Base-by-base conservation (phyloP, 2,797 vertebrate species). In the Muscicapa striata region DNA sequence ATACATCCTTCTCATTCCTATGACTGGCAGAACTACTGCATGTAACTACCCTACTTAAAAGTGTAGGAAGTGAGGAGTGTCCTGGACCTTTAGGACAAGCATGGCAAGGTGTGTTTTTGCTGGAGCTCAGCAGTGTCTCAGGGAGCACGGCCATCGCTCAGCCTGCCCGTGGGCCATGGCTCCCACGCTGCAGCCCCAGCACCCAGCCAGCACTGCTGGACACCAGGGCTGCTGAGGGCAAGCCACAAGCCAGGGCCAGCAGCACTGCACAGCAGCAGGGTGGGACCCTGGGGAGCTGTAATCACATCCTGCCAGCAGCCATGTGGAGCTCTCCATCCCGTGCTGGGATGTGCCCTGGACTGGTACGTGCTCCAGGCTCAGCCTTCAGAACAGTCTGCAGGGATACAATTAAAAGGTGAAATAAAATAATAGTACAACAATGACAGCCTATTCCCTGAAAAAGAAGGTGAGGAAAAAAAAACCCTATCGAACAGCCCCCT, bases 101-200 rank as follows among this genome's bases (percentile, higher is more conserved):
- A 24, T 2, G 24, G n/a, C 38, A 24, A 30, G 21, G 29, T 30
- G 67, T 4, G 3, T 1, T 45, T 66, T 6, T 2, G 80, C 4
- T 24, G 22, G 63, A 48, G 34, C 62, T 52, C 57, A 23, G 68
- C 43, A 45, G 32, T 1, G 32, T 22, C 55, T 9, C 8, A 11
- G 61, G 64, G 15, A 74, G 63, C 3, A 0, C 0, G 0, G 51
- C 43, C 64, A 32, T 29, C 0, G 4, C 45, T 54, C 34, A 19
- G 21, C 14, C 32, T 29, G 41, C n/a, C 52, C 0, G 0, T 0
- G 6, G 63, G 58, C 32, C 3, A 0, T 9, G 38, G 34, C 30
- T 64, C 46, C 46, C 13, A 9, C 0, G 3, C 20, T 20, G 46
- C 48, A 72, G 87, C 49, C 36, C 32, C 46, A 29, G 58, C 41